Percentiles rank a stretch among this genome's conserved stretches.
Evolutionary conservation across 2,888 invertebrate species (phyloP).

Genomic region (Morpho deidamia): DNA sequence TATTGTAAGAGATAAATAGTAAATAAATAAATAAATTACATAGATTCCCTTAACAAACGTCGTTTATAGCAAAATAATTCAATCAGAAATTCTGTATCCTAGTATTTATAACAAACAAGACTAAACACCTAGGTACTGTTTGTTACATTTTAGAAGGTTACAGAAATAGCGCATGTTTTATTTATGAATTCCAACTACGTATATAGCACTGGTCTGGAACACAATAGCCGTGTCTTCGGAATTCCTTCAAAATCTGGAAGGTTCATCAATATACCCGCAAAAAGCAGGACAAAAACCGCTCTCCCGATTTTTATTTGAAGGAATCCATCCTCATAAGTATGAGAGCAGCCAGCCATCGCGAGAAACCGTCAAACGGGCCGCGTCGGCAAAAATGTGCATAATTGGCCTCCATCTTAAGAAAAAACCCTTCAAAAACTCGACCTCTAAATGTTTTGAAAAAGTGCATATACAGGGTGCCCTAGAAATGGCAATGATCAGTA

Average conservation of each 20-base stretch:
- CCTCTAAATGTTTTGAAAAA: slow-evolving; percentile 74
- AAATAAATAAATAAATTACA: too few species aligned
- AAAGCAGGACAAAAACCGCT: slow-evolving; percentile 63
- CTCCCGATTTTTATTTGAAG: slow-evolving; percentile 72
- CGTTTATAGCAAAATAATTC: too few species aligned
- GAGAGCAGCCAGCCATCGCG: slow-evolving; percentile 39
- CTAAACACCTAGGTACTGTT: too few species aligned
- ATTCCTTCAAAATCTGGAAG: slow-evolving; percentile 63
- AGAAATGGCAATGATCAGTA: slow-evolving; percentile 1
- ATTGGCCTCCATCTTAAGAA: slow-evolving; percentile 65
- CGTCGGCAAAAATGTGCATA: slow-evolving; percentile 76
- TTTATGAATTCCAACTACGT: slow-evolving; percentile 19
- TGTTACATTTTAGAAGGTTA: background rate
- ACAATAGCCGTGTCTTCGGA: slow-evolving; percentile 32
- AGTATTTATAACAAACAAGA: too few species aligned
- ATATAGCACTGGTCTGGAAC: slow-evolving; percentile 14
- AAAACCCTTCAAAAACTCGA: slow-evolving; percentile 72
- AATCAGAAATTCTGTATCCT: too few species aligned
- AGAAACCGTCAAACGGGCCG: slow-evolving; percentile 61
- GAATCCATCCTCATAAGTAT: slow-evolving; percentile 66
- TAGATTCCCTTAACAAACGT: too few species aligned
- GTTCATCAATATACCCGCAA: slow-evolving; percentile 68
- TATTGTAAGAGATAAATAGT: too few species aligned
- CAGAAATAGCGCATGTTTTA: slow-evolving; percentile 14
- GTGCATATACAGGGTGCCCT: slow-evolving; percentile 64